Percentiles rank a stretch among this genome's conserved stretches.
phyloP scores from a whole-genome alignment of 2,888 invertebrate genomes.

The Lithophane ornitopus region DNA sequence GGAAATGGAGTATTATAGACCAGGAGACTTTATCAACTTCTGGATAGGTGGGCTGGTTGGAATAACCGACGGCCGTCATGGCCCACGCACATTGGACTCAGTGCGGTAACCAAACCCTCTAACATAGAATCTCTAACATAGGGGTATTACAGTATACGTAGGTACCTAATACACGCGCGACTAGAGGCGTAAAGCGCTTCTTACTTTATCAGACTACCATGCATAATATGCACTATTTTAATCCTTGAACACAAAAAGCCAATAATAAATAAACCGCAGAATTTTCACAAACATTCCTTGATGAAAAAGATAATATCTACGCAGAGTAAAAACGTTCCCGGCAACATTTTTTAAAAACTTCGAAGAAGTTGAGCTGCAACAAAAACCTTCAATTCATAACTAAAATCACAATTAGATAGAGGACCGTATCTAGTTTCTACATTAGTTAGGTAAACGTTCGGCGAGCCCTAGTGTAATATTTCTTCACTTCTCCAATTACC shows the following conservation, averaged over 20 bases:
- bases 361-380: neutral
- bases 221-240: neutral
- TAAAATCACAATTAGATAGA: neutral
- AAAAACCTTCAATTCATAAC: neutral
- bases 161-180: too few relatives aligned
- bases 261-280: neutral
- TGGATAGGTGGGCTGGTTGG: too few relatives aligned
- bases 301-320: neutral
- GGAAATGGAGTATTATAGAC: neutral
- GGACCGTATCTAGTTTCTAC: neutral
- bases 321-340: neutral
- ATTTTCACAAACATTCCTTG: neutral
- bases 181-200: too few relatives aligned
- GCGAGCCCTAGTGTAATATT: neutral
- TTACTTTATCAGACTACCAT: too few relatives aligned
- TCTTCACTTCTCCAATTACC: slow-evolving; percentile 1
- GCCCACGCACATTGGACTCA: too few relatives aligned
- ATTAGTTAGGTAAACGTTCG: neutral
- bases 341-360: neutral
- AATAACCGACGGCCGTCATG: too few relatives aligned
- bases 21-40: too few relatives aligned
- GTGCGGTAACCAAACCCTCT: too few relatives aligned
- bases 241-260: neutral
- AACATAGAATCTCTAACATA: too few relatives aligned
- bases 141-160: neutral